A percentile compares a stretch with the other conserved stretches of the same genome.
Conservation (phyloP, 2,113 vertebrate genomes). For the Trachemys scripta region DNA sequence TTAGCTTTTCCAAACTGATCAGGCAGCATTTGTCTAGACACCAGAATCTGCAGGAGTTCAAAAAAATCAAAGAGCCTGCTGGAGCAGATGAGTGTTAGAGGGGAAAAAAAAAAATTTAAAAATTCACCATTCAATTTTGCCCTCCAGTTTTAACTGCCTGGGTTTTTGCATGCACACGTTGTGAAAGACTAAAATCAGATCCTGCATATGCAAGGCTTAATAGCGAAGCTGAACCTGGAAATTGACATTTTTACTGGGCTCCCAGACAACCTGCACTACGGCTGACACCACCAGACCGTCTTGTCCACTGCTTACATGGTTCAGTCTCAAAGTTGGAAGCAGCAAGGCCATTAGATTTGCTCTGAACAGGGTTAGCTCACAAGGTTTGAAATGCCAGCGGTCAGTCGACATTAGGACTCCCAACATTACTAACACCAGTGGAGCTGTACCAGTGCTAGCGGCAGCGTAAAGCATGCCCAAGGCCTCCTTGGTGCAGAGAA, state of each 20-base stretch:
- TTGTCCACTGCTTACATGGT: not conserved
- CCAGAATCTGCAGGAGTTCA: not conserved
- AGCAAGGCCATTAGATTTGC: not conserved
- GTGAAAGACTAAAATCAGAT: not conserved
- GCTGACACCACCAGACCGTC: not conserved
- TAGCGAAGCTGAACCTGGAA: not conserved
- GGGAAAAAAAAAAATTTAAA: not conserved
- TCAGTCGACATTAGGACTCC: not conserved
- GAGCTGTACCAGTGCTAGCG: not conserved
- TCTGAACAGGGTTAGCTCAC: not conserved
- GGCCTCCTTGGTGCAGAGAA: not conserved
- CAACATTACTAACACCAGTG: not conserved
- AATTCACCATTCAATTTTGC: not conserved
- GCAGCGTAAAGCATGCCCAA: not conserved
- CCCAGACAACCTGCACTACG: not conserved
- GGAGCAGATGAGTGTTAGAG: not conserved
- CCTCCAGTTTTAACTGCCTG: not conserved
- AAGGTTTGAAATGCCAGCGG: not conserved
- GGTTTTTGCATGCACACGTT: not conserved
- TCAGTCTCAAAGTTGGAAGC: not conserved
- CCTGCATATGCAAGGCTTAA: not conserved
- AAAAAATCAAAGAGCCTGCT: not conserved
- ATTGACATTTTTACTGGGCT: not conserved
- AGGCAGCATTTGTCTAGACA: fast-evolving
- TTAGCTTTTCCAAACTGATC: not conserved